These are phyloP conservation scores for Xiphophorus couchianus DNA, from an alignment of 2,113 vertebrate genomes.

Conservation along the genomic window DNA sequence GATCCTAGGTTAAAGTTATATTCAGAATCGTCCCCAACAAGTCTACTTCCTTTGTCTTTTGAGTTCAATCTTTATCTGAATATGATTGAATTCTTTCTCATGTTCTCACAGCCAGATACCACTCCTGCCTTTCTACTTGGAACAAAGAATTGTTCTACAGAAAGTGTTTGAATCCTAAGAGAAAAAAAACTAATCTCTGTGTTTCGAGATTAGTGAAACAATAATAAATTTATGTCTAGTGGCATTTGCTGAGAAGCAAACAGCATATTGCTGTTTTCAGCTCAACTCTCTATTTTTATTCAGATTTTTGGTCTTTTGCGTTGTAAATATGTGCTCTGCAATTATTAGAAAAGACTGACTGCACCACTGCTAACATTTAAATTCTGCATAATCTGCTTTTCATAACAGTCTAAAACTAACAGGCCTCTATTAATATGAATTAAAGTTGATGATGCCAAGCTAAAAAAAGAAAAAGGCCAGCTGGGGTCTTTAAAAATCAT, in stretches of 20 bases:
- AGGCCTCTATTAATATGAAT: too few relatives aligned
- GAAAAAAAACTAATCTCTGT: background rate
- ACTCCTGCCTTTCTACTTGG: background rate
- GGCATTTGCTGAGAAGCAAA: background rate
- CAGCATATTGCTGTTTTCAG: background rate
- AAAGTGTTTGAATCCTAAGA: background rate
- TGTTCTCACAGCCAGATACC: background rate
- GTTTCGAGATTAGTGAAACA: background rate
- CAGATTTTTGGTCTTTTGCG: background rate
- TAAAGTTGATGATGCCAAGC: too few relatives aligned
- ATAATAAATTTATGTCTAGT: background rate
- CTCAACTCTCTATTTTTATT: background rate
- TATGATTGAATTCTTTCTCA: background rate
- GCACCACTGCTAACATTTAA: background rate
- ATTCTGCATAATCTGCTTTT: background rate
- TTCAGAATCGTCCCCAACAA: too few relatives aligned
- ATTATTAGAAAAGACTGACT: background rate
- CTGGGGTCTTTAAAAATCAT: too few relatives aligned
- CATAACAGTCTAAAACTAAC: background rate
- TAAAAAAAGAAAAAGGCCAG: too few relatives aligned
- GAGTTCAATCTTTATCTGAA: background rate
- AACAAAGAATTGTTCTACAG: background rate
- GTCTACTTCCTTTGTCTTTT: background rate
- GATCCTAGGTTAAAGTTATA: background rate
- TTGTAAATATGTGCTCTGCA: background rate